phyloP scores from a whole-genome alignment of 2,888 invertebrate species.

The Drosophila mulleri region DNA sequence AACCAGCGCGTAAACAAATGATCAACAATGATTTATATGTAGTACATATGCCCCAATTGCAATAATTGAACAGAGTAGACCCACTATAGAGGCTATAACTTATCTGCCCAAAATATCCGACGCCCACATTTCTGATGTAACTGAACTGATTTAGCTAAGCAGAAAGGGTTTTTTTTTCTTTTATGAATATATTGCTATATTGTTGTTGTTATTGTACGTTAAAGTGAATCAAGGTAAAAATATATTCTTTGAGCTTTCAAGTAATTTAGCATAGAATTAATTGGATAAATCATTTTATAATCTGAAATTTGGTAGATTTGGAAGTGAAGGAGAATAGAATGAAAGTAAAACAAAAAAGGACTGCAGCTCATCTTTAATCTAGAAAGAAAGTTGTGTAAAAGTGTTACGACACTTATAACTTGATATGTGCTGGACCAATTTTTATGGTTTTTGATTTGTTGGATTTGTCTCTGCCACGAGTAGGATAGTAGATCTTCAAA shows the following conservation, averaged over 20 bases:
- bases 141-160: neutral
- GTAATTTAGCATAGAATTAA: neutral
- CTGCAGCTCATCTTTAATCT: no score
- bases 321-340: no score
- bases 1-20: conserved; percentile 34
- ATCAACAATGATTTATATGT: conserved; percentile 69
- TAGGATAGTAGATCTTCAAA: no score
- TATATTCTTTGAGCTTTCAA: neutral
- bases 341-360: no score
- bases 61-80: conserved; percentile 25
- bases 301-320: no score
- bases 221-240: neutral
- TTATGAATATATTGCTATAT: neutral
- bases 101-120: conserved; percentile 7
- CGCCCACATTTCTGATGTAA: neutral
- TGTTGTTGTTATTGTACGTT: no score
- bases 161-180: neutral
- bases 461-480: no score
- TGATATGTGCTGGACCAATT: no score
- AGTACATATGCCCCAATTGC: conserved; percentile 27
- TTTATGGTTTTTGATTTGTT: no score
- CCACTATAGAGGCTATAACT: neutral
- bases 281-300: no score
- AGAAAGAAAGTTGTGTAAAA: no score
- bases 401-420: no score